Conservation (phyloP, 2,888 invertebrate genomes). For the Spicauda simplicius region DNA sequence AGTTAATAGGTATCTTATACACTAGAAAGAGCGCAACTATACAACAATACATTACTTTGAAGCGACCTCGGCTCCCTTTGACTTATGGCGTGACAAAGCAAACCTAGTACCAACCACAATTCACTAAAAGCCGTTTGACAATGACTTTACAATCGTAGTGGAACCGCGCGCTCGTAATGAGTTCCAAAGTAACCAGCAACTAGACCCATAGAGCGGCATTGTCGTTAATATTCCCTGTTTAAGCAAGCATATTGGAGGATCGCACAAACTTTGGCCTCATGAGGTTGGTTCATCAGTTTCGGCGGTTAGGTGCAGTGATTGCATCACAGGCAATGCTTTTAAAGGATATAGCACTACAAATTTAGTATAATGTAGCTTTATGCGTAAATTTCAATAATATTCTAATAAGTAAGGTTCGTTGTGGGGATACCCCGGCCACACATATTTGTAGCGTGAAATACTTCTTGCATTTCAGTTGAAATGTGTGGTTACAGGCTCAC, state of each 20-base stretch:
- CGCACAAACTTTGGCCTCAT: neutral
- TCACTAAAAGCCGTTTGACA: constrained; percentile 23
- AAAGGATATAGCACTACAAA: too few species aligned
- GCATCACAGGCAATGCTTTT: too few species aligned
- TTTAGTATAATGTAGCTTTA: too few species aligned
- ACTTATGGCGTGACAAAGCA: constrained; percentile 22
- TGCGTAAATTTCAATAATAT: too few species aligned
- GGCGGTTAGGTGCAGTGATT: neutral
- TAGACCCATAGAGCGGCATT: constrained; percentile 3
- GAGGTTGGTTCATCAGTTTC: neutral
- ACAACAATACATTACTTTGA: constrained; percentile 7
- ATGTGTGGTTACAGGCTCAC: too few species aligned
- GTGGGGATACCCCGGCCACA: too few species aligned
- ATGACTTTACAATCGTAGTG: constrained; percentile 23
- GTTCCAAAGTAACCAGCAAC: constrained; percentile 14
- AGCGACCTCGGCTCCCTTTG: constrained; percentile 15
- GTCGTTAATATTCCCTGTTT: constrained; percentile 11
- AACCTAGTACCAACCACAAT: constrained; percentile 9
- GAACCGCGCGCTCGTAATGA: constrained; percentile 20
- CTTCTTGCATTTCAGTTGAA: too few species aligned
- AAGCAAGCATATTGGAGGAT: neutral
- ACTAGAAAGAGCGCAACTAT: constrained; percentile 1
- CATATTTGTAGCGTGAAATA: too few species aligned
- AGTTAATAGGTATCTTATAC: too few species aligned
- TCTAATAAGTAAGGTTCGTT: too few species aligned